Percentiles rank a stretch among this genome's conserved stretches.
Conservation (phyloP, 2,113 vertebrate species). For the Herpetotheres cachinnans region DNA sequence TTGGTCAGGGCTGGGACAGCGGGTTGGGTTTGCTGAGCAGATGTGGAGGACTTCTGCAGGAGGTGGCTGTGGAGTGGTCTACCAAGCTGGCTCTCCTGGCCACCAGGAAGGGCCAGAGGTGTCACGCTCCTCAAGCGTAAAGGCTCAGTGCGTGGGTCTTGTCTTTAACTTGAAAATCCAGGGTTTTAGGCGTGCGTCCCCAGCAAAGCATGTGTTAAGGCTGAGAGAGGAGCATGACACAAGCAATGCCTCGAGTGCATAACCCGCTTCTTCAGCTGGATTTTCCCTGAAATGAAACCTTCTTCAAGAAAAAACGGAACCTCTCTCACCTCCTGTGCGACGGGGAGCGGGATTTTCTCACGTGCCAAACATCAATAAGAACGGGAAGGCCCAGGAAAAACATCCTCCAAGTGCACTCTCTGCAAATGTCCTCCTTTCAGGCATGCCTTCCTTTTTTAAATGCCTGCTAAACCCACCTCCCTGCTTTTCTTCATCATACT, state of each 20-base stretch:
- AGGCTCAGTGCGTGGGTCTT: neutral
- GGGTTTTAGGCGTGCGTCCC: fast-evolving
- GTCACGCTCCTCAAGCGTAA: fast-evolving
- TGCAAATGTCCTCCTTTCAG: neutral
- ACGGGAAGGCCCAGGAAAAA: neutral
- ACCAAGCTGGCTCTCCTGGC: neutral
- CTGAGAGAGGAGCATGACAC: neutral
- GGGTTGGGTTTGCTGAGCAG: neutral
- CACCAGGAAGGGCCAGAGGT: neutral
- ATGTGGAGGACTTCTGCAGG: neutral
- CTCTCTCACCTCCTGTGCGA: neutral
- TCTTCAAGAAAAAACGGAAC: neutral
- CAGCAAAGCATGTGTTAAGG: fast-evolving
- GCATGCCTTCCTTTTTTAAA: neutral
- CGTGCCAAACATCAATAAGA: neutral
- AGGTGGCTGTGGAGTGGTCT: neutral
- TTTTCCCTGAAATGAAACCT: neutral
- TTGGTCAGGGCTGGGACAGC: neutral
- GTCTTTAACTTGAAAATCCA: neutral
- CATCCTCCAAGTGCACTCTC: neutral
- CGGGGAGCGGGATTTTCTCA: neutral
- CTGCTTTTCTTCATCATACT: neutral
- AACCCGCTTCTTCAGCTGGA: neutral
- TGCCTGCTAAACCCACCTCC: neutral
- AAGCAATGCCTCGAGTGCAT: neutral